Evolutionary conservation across 2,888 invertebrate genomes (phyloP).

Genomic region (Philonicus albiceps): DNA sequence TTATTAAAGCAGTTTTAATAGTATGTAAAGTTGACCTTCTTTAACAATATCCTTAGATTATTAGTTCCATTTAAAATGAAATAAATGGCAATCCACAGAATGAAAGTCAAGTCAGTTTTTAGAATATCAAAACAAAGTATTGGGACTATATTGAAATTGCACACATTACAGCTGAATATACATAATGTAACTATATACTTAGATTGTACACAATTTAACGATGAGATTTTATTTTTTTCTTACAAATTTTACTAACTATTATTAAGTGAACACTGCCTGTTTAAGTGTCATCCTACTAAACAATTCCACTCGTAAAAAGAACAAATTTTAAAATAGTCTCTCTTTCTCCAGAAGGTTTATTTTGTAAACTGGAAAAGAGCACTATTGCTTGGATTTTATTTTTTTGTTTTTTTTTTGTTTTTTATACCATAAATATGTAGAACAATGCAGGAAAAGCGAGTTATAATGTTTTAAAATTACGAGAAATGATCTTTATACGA

Average conservation of each 20-base stretch:
- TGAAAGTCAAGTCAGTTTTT: too few species aligned
- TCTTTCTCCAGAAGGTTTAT: background rate
- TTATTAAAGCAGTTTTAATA: background rate
- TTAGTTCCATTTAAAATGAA: too few species aligned
- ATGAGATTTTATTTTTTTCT: background rate
- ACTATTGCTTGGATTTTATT: background rate
- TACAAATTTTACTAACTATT: background rate
- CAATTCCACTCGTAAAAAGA: background rate
- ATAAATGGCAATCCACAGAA: too few species aligned
- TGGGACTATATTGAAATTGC: too few species aligned
- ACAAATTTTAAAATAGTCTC: slow-evolving; percentile 17
- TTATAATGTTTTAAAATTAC: background rate
- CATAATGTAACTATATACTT: background rate
- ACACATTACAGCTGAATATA: background rate
- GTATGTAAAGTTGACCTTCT: background rate
- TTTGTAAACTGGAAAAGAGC: background rate
- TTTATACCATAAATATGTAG: background rate
- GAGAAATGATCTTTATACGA: slow-evolving; percentile 11
- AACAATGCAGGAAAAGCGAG: background rate
- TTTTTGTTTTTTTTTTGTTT: too few species aligned
- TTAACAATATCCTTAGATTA: background rate
- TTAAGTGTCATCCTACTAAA: background rate
- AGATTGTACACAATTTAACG: background rate
- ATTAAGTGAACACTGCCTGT: background rate
- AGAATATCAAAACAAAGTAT: too few species aligned